phyloP scores from a whole-genome alignment of 2,797 vertebrate species.

The Intellagama lesueurii region DNA sequence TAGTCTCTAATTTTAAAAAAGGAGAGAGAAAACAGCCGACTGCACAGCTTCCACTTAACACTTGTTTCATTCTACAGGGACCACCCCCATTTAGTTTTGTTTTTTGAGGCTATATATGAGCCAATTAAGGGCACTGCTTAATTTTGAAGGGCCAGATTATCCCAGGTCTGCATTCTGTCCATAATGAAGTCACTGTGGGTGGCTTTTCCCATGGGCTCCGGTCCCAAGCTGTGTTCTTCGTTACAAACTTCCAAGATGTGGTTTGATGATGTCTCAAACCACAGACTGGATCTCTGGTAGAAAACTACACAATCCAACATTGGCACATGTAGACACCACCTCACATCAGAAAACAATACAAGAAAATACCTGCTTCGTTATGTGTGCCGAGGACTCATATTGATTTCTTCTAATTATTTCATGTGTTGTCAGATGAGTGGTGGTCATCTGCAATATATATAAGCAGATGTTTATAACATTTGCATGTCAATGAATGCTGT shows the following conservation, averaged over 20 bases:
- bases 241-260: background rate
- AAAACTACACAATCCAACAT: background rate
- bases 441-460: background rate
- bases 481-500: background rate
- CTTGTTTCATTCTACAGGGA: background rate
- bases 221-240: background rate
- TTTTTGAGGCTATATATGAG: background rate
- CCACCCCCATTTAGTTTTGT: background rate
- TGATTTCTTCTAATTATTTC: background rate
- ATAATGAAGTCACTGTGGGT: background rate
- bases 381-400: background rate
- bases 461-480: background rate
- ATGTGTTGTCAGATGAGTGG: no score
- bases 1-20: slow-evolving; percentile 13
- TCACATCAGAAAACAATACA: background rate
- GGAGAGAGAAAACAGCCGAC: background rate
- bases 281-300: background rate
- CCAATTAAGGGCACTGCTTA: background rate
- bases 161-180: background rate
- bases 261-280: background rate
- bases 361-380: background rate
- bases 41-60: background rate
- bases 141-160: background rate
- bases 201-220: background rate
- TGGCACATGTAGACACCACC: background rate